A percentile compares a stretch with the other conserved stretches of the same genome.
Evolutionary conservation across 2,797 vertebrate genomes (phyloP).

Genomic region (Liparis tanakae): DNA sequence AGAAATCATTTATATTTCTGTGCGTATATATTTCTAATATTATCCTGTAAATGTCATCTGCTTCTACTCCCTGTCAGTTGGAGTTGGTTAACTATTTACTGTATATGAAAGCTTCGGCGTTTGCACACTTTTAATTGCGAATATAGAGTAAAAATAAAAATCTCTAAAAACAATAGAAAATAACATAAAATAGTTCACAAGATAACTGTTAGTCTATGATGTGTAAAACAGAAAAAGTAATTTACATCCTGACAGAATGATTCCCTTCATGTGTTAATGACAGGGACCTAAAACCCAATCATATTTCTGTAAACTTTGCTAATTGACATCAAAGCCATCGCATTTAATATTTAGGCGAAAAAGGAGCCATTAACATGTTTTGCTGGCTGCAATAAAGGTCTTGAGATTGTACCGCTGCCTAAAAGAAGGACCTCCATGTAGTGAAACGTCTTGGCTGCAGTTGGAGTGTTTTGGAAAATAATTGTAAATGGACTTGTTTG

Average conservation of each 20-base stretch:
- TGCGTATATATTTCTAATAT: not conserved
- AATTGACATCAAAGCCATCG: not conserved
- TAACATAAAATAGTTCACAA: not conserved
- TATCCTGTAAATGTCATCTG: not conserved
- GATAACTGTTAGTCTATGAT: not conserved
- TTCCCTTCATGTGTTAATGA: not conserved
- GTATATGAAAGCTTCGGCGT: not conserved
- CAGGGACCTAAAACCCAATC: not conserved
- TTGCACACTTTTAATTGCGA: not conserved
- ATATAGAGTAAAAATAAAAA: not conserved
- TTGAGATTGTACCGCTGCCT: not conserved
- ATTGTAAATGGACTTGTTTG: not conserved
- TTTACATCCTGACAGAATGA: not conserved
- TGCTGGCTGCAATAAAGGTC: not conserved
- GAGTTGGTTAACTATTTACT: not conserved
- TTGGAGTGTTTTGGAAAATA: not conserved
- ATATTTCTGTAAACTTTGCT: not conserved
- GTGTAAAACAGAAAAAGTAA: not conserved
- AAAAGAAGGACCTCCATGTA: not conserved
- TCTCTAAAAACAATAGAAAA: not conserved
- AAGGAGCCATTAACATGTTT: constrained; percentile 13
- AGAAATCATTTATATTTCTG: not conserved
- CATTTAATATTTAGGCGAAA: constrained; percentile 9
- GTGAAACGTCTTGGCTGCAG: not conserved
- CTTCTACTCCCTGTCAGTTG: not conserved